Base-by-base conservation (phyloP, 2,797 vertebrate species). In the Staurois parvus region DNA sequence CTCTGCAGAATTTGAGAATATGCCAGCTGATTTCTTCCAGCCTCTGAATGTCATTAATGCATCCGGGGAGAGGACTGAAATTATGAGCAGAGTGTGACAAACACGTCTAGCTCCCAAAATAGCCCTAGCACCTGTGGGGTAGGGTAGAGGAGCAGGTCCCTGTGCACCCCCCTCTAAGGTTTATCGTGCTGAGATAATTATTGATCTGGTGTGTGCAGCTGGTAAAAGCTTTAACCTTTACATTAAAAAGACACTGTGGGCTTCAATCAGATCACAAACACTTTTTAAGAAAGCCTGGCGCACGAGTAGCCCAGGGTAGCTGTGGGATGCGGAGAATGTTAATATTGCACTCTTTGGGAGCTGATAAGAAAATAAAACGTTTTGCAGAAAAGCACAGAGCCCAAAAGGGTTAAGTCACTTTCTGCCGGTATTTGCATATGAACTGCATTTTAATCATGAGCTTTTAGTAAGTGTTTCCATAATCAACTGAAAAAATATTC, bases 211-310 rank as follows among this genome's bases (percentile, higher is more conserved):
- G 10, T 87, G 62, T 87, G 85, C 80, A 87, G 80, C 85, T 87
- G 76, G 80, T 87, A 87, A 87, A 87, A 87, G 85, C 85, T 83
- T 87, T 87, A 87, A 87, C 85, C 85, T 87, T 87, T 87, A 79
- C 70, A 73, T 83, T 19, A 76, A 72, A 86, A 66, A 64, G 42
- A 83, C 68, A 79, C 76, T 24, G 75, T 83, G 69, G 80, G 75
- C 62, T 83, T 79, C 80, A 83, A 69, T 74, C 67, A 59, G 75
- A 67, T 74, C 40, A 10, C 42, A 74, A 74, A 74, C 75, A 87
- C 59, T 67, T 83, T 77, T 82, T 82, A 82, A 76, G 74, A 34
- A 66, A 37, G 32, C 10, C 17, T 78, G 64, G 79, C n/a, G 15
- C 45, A 70, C 28, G 78, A 67, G 45, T 48, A 48, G 28, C 45